Conservation (phyloP, 2,888 invertebrate genomes). For the Pyrrhia umbra region DNA sequence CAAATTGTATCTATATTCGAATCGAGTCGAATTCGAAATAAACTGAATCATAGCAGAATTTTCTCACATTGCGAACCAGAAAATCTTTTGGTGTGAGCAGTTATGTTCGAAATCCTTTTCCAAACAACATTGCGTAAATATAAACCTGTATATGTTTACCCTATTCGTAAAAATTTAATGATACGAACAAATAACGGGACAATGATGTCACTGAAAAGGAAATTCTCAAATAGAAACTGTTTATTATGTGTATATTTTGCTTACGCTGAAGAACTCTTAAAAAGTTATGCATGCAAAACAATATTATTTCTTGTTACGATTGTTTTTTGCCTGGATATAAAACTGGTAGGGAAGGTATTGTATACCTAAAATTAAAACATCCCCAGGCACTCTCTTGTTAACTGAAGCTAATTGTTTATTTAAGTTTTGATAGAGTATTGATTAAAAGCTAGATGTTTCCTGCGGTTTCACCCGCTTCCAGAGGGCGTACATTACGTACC, state of each 20-base stretch:
- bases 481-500: no score
- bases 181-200: conserved; percentile 36
- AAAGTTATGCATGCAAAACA: background rate
- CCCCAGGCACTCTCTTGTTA: no score
- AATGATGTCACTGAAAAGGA: conserved; percentile 23
- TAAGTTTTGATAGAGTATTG: no score
- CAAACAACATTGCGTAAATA: background rate
- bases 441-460: no score
- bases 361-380: no score
- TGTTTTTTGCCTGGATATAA: no score
- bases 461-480: no score
- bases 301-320: background rate
- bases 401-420: no score
- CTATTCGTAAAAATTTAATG: no score
- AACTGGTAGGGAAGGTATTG: no score
- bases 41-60: background rate
- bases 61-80: background rate
- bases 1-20: background rate
- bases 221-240: conserved; percentile 27
- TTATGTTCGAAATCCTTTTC: background rate
- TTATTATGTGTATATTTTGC: conserved; percentile 15
- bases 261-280: background rate
- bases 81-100: background rate
- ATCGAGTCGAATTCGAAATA: no score
- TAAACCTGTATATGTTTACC: background rate